Evolutionary conservation across 1,140 invertebrate genomes (phyloP).

Genomic region (Bombus affinis): DNA sequence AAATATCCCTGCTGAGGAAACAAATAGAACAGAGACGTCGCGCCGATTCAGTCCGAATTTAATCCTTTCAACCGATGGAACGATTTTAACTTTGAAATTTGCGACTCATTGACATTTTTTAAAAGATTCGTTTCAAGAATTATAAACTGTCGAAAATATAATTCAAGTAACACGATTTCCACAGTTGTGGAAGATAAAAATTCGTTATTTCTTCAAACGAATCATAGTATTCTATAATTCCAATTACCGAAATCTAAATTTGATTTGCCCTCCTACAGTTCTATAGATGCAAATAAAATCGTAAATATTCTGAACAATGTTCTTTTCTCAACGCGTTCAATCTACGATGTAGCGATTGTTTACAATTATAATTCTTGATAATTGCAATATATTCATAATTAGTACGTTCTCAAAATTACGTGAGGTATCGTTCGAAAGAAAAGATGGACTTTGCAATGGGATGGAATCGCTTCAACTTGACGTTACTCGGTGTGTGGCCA

Average conservation of each 20-base stretch:
- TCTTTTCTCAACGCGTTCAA: neutral
- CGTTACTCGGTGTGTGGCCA: constrained; percentile 41
- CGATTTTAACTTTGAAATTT: neutral
- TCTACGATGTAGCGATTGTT: too few relatives aligned
- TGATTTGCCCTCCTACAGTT: neutral
- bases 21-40: neutral
- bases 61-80: too few relatives aligned
- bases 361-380: too few relatives aligned
- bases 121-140: neutral
- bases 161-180: neutral
- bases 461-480: constrained; percentile 40
- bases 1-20: neutral
- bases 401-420: neutral
- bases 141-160: neutral
- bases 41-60: too few relatives aligned
- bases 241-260: too few relatives aligned
- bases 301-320: neutral
- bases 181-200: neutral
- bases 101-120: neutral
- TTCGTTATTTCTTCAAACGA: neutral
- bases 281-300: neutral
- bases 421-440: too few relatives aligned
- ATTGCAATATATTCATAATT: neutral
- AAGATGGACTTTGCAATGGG: constrained; percentile 44
- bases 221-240: too few relatives aligned